Percentiles rank a stretch among this genome's conserved stretches.
Conservation (phyloP, 2,113 vertebrate genomes). For the Anolis sagrei region DNA sequence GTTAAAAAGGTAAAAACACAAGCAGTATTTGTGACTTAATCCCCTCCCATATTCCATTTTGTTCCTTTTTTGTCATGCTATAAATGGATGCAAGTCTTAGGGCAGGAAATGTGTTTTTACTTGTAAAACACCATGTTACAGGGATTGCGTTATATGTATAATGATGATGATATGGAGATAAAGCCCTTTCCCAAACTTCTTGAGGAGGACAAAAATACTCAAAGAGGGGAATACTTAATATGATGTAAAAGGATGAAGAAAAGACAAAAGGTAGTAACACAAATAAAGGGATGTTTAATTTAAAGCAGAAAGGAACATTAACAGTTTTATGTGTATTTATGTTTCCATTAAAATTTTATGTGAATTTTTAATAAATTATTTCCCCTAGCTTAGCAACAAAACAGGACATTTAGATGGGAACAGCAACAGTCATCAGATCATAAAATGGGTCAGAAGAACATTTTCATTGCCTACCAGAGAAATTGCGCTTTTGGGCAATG, state of each 20-base stretch:
- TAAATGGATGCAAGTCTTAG: too few species aligned
- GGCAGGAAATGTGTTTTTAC: too few species aligned
- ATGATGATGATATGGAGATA: too few species aligned
- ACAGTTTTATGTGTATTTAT: constrained; percentile 51
- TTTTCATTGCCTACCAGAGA: constrained; percentile 51
- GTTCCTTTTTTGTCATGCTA: too few species aligned
- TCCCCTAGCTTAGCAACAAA: constrained; percentile 49
- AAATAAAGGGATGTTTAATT: not conserved
- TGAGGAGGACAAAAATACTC: not conserved
- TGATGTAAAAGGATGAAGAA: not conserved
- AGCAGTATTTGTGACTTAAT: too few species aligned
- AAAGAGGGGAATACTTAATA: not conserved
- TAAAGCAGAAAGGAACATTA: constrained; percentile 44
- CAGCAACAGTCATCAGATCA: constrained; percentile 53
- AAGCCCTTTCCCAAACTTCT: not conserved
- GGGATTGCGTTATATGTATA: too few species aligned
- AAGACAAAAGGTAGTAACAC: not conserved
- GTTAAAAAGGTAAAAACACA: too few species aligned
- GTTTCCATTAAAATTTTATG: constrained; percentile 55
- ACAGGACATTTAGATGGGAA: constrained; percentile 48
- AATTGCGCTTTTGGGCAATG: constrained; percentile 53
- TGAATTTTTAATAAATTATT: constrained; percentile 49
- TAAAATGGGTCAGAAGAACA: constrained; percentile 57
- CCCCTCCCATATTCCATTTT: too few species aligned
- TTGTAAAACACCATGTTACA: too few species aligned